phyloP scores from a whole-genome alignment of 35 echinoderm and acorn worm genomes.

The Lytechinus variegatus region DNA sequence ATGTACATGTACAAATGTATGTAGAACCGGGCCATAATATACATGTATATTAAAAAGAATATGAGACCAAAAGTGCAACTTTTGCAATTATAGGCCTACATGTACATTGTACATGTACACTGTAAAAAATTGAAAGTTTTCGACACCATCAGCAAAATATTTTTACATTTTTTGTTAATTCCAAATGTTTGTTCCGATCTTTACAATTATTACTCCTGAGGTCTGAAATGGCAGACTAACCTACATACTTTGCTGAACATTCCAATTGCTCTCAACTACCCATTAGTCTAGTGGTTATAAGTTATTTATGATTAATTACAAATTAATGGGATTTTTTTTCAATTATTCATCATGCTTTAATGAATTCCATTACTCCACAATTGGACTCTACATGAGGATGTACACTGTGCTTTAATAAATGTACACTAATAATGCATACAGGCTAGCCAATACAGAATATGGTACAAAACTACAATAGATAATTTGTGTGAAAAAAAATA shows the following conservation, averaged over 20 bases:
- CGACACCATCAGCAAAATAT: too few relatives aligned
- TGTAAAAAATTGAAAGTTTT: too few relatives aligned
- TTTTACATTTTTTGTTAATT: too few relatives aligned
- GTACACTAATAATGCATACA: neutral
- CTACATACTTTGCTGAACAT: neutral
- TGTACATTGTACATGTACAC: too few relatives aligned
- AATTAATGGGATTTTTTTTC: neutral
- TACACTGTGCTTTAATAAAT: too few relatives aligned
- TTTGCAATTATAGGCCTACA: too few relatives aligned
- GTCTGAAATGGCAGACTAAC: neutral
- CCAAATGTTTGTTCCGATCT: too few relatives aligned
- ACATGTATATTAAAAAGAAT: too few relatives aligned
- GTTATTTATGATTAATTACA: neutral
- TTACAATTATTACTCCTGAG: neutral
- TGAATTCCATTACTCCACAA: neutral
- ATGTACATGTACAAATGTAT: too few relatives aligned
- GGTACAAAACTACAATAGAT: neutral
- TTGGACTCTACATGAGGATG: neutral
- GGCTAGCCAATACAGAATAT: neutral
- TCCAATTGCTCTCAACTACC: neutral
- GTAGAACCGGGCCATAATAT: too few relatives aligned
- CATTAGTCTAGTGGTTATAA: neutral
- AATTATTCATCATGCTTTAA: constrained; percentile 1
- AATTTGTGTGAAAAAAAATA: neutral
- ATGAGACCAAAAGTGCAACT: too few relatives aligned